Evolutionary conservation across 2,113 vertebrate species (phyloP).

Genomic region (Poecile atricapillus): DNA sequence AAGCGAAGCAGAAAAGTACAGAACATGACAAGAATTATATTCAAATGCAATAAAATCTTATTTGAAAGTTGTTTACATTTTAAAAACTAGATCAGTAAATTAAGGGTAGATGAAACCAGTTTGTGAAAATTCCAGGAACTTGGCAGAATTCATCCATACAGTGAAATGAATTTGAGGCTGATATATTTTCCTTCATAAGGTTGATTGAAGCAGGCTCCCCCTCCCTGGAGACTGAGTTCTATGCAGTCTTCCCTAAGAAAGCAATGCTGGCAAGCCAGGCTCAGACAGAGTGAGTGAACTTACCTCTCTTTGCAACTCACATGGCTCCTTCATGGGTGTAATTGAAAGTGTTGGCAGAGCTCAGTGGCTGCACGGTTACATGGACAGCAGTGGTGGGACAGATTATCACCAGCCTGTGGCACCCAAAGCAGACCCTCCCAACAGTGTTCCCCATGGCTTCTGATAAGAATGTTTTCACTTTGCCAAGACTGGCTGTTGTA

Average conservation of each 20-base stretch:
- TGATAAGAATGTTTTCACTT: background rate
- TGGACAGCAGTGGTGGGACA: background rate
- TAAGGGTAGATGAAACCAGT: background rate
- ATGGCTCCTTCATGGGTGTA: background rate
- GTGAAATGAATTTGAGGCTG: background rate
- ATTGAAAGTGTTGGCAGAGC: background rate
- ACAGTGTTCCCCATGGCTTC: background rate
- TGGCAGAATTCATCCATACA: background rate
- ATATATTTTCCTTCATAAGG: background rate
- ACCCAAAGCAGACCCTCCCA: background rate
- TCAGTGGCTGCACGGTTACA: background rate
- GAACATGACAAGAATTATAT: background rate
- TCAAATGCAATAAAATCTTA: background rate
- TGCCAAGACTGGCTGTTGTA: background rate
- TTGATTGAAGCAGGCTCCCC: background rate
- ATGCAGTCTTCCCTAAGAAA: background rate
- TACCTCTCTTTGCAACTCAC: background rate
- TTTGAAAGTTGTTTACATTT: background rate
- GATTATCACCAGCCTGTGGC: background rate
- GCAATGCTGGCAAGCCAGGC: background rate
- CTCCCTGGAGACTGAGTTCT: background rate
- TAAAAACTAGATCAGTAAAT: background rate
- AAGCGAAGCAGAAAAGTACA: background rate
- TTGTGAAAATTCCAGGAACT: background rate
- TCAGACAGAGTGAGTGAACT: background rate